phyloP scores from a whole-genome alignment of 64 coral and sea anemone genomes.

The Stichodactyla mertensii region DNA sequence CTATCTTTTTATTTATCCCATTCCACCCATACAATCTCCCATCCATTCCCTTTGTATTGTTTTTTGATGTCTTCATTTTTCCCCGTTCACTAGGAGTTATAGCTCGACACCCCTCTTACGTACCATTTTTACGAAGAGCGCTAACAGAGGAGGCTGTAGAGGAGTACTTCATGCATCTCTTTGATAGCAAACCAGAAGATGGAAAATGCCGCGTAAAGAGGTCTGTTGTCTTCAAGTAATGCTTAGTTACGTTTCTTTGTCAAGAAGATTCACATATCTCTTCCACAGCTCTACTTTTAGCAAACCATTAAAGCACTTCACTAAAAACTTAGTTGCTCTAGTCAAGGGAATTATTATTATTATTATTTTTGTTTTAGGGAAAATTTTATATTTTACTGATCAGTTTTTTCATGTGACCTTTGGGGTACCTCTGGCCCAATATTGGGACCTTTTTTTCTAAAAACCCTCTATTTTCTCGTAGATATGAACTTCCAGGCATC shows the following conservation, averaged over 20 bases:
- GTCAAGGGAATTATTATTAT: too few species aligned
- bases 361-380: too few species aligned
- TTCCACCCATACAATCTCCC: too few species aligned
- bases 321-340: too few species aligned
- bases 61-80: too few species aligned
- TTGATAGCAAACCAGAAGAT: conserved; percentile 68
- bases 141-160: conserved; percentile 87
- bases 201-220: conserved; percentile 81
- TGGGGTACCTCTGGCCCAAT: background rate
- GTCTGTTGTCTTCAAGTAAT: background rate
- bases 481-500: conserved; percentile 97
- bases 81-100: conserved; percentile 60
- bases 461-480: conserved; percentile 13
- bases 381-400: too few species aligned
- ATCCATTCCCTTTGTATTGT: too few species aligned
- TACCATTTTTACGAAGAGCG: conserved; percentile 86
- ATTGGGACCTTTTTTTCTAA: background rate
- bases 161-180: conserved; percentile 89
- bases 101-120: conserved; percentile 90
- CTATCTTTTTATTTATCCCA: too few species aligned
- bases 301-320: too few species aligned
- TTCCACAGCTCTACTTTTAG: too few species aligned
- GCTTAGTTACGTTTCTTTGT: too few species aligned
- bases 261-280: too few species aligned
- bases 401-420: background rate